These are phyloP conservation scores for Aratinga solstitialis DNA, from an alignment of 2,797 vertebrate genomes.

Conservation along the genomic window DNA sequence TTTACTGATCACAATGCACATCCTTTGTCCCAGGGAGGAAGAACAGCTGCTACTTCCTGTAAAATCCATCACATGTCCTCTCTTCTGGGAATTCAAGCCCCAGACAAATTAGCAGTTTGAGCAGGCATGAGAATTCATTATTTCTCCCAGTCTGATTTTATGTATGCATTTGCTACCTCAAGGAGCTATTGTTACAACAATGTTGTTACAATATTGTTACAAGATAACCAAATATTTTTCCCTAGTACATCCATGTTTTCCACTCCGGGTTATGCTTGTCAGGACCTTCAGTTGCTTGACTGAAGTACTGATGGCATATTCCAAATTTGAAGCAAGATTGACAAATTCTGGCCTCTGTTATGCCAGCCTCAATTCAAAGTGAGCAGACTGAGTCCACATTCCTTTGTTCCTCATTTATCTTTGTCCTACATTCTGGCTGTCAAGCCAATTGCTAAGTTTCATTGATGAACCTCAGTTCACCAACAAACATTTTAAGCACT, in stretches of 20 bases:
- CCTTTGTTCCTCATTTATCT: not conserved
- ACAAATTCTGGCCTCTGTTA: not conserved
- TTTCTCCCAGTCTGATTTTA: slow-evolving; percentile 30
- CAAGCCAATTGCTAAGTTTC: not conserved
- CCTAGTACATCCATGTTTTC: not conserved
- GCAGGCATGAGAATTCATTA: slow-evolving; percentile 33
- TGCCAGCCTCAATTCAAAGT: not conserved
- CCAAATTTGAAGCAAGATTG: not conserved
- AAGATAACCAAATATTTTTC: not conserved
- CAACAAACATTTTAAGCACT: not conserved
- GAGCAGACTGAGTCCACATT: not conserved
- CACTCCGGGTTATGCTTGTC: not conserved
- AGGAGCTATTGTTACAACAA: slow-evolving; percentile 18
- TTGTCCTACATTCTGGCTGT: not conserved
- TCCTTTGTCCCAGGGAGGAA: slow-evolving; percentile 15
- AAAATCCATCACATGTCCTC: slow-evolving; percentile 9
- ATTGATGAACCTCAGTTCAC: not conserved
- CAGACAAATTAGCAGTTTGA: slow-evolving; percentile 22
- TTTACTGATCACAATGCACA: not conserved
- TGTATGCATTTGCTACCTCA: slow-evolving; percentile 6
- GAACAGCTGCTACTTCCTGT: slow-evolving; percentile 61
- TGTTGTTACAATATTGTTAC: not conserved
- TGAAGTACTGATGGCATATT: not conserved
- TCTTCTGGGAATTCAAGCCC: slow-evolving; percentile 52
- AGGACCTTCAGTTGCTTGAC: not conserved